A percentile compares a stretch with the other conserved stretches of the same genome.
These are phyloP conservation scores for Hermetia illucens DNA, from an alignment of 1,140 invertebrate genomes.

Conservation along the genomic window DNA sequence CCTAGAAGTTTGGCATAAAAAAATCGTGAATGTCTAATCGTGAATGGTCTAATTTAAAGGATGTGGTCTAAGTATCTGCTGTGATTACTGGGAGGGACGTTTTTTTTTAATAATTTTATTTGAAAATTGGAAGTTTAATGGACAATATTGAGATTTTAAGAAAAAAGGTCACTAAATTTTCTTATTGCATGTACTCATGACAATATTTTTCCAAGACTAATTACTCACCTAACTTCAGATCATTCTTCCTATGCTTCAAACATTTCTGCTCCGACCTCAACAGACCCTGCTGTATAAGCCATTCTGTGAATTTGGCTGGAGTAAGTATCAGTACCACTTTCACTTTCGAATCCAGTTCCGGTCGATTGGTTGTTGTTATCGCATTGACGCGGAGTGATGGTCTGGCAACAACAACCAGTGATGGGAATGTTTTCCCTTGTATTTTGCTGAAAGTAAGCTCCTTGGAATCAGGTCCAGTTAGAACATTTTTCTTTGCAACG, in stretches of 20 bases:
- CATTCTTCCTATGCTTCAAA: constrained; percentile 42
- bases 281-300: constrained; percentile 72
- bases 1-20: too few species aligned
- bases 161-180: too few species aligned
- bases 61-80: too few species aligned
- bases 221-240: constrained; percentile 50
- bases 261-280: constrained; percentile 65
- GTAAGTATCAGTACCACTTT: constrained; percentile 64
- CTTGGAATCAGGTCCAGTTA: constrained; percentile 44
- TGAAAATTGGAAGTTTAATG: too few species aligned
- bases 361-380: constrained; percentile 34
- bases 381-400: constrained; percentile 59
- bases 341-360: constrained; percentile 52
- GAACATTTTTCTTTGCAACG: constrained; percentile 28
- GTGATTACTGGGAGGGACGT: too few species aligned
- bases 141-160: too few species aligned
- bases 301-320: constrained; percentile 71
- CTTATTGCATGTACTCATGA: not conserved
- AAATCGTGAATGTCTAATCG: too few species aligned
- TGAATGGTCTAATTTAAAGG: too few species aligned
- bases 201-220: not conserved
- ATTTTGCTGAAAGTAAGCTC: constrained; percentile 63
- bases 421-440: constrained; percentile 71
- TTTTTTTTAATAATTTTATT: too few species aligned
- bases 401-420: constrained; percentile 62